Evolutionary conservation across 2,888 invertebrate species (phyloP).

Genomic region (Xestobium rufovillosum): DNA sequence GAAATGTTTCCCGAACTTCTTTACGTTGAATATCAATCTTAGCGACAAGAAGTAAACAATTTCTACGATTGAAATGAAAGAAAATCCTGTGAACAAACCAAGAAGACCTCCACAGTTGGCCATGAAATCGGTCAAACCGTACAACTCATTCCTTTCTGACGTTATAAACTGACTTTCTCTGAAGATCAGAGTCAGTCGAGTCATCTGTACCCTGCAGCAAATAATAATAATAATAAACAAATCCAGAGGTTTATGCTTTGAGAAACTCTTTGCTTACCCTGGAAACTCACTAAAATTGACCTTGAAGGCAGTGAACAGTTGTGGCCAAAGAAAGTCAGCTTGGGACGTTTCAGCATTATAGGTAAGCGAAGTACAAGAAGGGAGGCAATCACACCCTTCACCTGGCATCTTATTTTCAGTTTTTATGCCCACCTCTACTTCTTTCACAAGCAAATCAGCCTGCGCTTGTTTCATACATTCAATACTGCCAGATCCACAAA

Average conservation of each 20-base stretch:
- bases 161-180: conserved; percentile 57
- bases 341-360: conserved; percentile 69
- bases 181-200: conserved; percentile 62
- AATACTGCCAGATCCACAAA: conserved; percentile 53
- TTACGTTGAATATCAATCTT: conserved; percentile 45
- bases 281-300: conserved; percentile 39
- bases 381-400: conserved; percentile 50
- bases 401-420: conserved; percentile 22
- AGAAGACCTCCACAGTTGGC: conserved; percentile 52
- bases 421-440: conserved; percentile 43
- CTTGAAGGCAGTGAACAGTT: conserved; percentile 49
- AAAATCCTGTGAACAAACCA: conserved; percentile 57
- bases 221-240: conserved; percentile 11
- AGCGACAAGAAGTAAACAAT: conserved; percentile 52
- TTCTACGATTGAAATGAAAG: conserved; percentile 55
- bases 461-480: conserved; percentile 49
- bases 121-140: conserved; percentile 50
- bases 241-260: conserved; percentile 1
- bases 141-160: conserved; percentile 50
- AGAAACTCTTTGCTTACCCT: conserved; percentile 29
- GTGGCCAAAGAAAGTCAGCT: conserved; percentile 58
- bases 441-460: conserved; percentile 48
- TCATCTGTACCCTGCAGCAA: conserved; percentile 46
- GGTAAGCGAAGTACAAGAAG: conserved; percentile 60
- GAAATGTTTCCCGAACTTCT: conserved; percentile 40